These are phyloP conservation scores for Acleris laterana DNA, from an alignment of 2,888 invertebrate species.

Conservation along the genomic window DNA sequence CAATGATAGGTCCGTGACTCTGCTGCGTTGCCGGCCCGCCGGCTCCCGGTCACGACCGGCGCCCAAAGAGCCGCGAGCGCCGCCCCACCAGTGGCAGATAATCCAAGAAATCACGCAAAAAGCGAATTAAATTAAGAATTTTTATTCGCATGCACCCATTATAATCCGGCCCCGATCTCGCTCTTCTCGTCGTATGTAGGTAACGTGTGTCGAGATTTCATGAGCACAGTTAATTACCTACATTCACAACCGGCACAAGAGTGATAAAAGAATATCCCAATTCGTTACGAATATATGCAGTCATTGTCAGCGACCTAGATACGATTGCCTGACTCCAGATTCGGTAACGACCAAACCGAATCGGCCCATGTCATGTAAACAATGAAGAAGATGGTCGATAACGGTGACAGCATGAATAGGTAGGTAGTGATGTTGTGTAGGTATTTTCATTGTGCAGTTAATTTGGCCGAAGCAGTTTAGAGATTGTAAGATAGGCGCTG, in stretches of 20 bases:
- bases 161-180: conserved; percentile 33
- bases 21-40: conserved; percentile 14
- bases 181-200: conserved; percentile 14
- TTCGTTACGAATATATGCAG: conserved; percentile 37
- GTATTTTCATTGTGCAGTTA: conserved; percentile 56
- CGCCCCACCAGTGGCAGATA: neutral
- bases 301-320: conserved; percentile 56
- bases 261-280: conserved; percentile 34
- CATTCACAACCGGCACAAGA: conserved; percentile 33
- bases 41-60: conserved; percentile 4
- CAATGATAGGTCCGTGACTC: conserved; percentile 9
- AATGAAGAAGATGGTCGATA: conserved; percentile 58
- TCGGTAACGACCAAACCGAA: conserved; percentile 55
- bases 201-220: conserved; percentile 34
- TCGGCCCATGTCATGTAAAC: conserved; percentile 58
- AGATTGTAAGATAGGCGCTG: conserved; percentile 58
- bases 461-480: conserved; percentile 57
- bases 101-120: conserved; percentile 8
- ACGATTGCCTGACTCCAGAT: conserved; percentile 49
- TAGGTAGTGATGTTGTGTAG: conserved; percentile 52
- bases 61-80: neutral
- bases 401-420: conserved; percentile 49
- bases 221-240: conserved; percentile 35
- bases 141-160: conserved; percentile 21
- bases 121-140: conserved; percentile 9